Evolutionary conservation across 2,113 vertebrate genomes (phyloP).

Genomic region (Pygoscelis antarcticus): DNA sequence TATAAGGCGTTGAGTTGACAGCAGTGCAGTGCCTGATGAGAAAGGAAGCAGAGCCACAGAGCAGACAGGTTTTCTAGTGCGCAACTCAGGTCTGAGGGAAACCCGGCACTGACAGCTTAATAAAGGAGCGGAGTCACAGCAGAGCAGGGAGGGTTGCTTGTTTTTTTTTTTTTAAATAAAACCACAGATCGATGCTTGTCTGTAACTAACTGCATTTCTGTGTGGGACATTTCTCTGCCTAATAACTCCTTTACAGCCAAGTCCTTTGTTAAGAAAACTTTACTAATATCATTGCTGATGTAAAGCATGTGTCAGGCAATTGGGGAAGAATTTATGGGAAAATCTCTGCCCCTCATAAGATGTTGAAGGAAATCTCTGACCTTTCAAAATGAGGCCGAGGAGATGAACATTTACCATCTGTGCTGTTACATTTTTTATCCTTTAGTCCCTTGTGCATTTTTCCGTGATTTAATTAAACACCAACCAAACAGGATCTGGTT

Average conservation of each 20-base stretch:
- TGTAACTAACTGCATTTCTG: neutral
- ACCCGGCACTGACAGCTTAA: neutral
- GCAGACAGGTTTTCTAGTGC: neutral
- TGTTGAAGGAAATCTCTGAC: neutral
- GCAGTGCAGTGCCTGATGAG: neutral
- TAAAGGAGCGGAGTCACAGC: neutral
- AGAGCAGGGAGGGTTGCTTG: neutral
- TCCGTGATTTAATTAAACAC: neutral
- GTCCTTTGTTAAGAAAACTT: neutral
- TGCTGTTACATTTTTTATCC: neutral
- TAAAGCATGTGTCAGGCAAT: neutral
- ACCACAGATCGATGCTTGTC: neutral
- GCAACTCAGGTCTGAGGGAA: neutral
- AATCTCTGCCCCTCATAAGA: neutral
- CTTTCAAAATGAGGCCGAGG: neutral
- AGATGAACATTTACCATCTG: neutral
- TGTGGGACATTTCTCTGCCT: neutral
- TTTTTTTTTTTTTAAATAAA: neutral
- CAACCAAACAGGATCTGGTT: neutral
- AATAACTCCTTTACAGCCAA: neutral
- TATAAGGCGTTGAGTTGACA: fast-evolving
- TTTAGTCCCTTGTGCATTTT: neutral
- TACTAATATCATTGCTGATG: no score
- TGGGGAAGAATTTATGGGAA: neutral
- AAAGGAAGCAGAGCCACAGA: no score